phyloP scores from a whole-genome alignment of 2,113 vertebrate species.

The Syngnathoides biaculeatus region DNA sequence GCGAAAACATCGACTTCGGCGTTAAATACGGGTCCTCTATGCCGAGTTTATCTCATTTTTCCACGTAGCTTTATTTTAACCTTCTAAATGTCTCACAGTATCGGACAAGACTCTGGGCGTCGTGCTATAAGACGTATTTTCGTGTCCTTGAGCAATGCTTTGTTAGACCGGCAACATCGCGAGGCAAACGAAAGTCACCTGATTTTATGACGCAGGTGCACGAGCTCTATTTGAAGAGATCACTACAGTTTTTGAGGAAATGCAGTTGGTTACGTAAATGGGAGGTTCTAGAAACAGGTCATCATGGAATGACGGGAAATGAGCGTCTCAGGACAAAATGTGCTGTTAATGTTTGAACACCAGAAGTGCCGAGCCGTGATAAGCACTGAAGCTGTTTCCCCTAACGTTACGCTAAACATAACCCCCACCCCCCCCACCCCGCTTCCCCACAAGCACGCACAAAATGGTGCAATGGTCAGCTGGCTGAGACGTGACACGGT shows the following conservation, averaged over 20 bases:
- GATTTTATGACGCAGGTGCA: too few species aligned
- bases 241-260: conserved; percentile 1
- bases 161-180: too few species aligned
- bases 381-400: conserved; percentile 31
- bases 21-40: too few species aligned
- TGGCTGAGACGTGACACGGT: conserved; percentile 3
- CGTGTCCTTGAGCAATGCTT: too few species aligned
- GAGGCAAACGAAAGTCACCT: too few species aligned
- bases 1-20: too few species aligned
- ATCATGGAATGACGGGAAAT: conserved; percentile 15
- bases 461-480: conserved; percentile 15
- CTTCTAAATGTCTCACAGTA: too few species aligned
- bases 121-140: too few species aligned
- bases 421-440: background rate
- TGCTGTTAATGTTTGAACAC: conserved; percentile 37
- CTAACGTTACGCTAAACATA: conserved; percentile 18
- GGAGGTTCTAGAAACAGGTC: conserved; percentile 4
- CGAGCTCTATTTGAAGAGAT: background rate
- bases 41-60: too few species aligned
- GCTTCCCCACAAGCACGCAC: too few species aligned
- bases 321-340: conserved; percentile 19
- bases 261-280: conserved; percentile 13
- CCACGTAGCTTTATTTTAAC: too few species aligned
- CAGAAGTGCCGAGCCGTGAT: conserved; percentile 48
- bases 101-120: too few species aligned